These are phyloP conservation scores for Catharus ustulatus DNA, from an alignment of 2,797 vertebrate genomes.

Conservation along the genomic window DNA sequence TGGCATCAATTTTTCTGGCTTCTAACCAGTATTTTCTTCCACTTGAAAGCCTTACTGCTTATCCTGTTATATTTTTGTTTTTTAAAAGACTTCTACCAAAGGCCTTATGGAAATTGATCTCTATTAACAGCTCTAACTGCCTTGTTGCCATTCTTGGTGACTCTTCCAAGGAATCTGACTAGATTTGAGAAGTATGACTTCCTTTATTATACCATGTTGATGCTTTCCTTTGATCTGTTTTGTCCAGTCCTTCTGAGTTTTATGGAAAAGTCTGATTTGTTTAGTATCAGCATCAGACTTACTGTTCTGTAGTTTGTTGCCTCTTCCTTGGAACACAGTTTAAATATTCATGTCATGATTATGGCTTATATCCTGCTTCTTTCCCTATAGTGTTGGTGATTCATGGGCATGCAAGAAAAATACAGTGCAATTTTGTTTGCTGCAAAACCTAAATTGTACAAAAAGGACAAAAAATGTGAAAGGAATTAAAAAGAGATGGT, in stretches of 20 bases:
- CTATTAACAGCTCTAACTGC: background rate
- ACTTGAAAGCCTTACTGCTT: background rate
- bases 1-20: background rate
- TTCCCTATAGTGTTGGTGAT: background rate
- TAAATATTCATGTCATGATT: background rate
- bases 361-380: background rate
- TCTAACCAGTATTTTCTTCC: background rate
- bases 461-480: background rate
- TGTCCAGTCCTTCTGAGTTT: background rate
- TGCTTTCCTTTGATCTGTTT: background rate
- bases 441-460: background rate
- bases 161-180: background rate
- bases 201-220: background rate
- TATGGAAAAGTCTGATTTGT: background rate
- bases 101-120: background rate
- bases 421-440: background rate
- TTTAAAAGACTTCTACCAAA: background rate
- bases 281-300: background rate
- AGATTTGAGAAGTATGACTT: background rate
- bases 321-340: background rate
- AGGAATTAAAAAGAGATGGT: background rate
- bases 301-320: background rate
- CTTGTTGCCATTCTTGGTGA: background rate
- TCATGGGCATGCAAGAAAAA: background rate
- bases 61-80: background rate